A percentile compares a stretch with the other conserved stretches of the same genome.
Conservation (phyloP, 2,113 vertebrate species). For the Rhodinocichla rosea region DNA sequence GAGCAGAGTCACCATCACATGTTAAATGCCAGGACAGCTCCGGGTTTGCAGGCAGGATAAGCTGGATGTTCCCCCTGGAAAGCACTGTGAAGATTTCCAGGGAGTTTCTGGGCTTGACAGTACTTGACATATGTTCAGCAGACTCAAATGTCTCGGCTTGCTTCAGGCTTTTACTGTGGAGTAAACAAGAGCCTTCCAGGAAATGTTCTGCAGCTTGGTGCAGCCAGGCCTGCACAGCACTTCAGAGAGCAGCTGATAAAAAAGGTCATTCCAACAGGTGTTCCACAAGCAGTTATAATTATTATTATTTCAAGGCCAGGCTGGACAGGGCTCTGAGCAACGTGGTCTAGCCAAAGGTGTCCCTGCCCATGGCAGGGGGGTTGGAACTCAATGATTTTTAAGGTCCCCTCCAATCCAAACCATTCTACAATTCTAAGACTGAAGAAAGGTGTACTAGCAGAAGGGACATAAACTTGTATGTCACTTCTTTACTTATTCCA, state of each 20-base stretch:
- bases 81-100: not conserved
- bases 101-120: not conserved
- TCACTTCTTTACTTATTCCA: not conserved
- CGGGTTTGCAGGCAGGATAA: not conserved
- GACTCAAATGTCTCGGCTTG: not conserved
- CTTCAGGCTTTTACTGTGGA: not conserved
- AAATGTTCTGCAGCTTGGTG: not conserved
- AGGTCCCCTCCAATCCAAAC: not conserved
- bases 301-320: not conserved
- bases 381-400: not conserved
- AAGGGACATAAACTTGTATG: not conserved
- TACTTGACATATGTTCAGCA: not conserved
- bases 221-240: not conserved
- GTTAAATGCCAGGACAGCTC: not conserved
- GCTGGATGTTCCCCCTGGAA: not conserved
- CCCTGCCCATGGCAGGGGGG: not conserved
- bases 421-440: not conserved
- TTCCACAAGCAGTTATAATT: not conserved
- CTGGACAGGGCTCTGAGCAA: not conserved
- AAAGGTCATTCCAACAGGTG: not conserved
- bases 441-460: not conserved
- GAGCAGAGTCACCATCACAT: not conserved
- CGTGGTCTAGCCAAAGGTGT: not conserved
- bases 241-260: not conserved
- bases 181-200: constrained; percentile 4